A percentile compares a stretch with the other conserved stretches of the same genome.
Conservation (phyloP, 1,140 invertebrate species). For the Aphaenogaster rudis region DNA sequence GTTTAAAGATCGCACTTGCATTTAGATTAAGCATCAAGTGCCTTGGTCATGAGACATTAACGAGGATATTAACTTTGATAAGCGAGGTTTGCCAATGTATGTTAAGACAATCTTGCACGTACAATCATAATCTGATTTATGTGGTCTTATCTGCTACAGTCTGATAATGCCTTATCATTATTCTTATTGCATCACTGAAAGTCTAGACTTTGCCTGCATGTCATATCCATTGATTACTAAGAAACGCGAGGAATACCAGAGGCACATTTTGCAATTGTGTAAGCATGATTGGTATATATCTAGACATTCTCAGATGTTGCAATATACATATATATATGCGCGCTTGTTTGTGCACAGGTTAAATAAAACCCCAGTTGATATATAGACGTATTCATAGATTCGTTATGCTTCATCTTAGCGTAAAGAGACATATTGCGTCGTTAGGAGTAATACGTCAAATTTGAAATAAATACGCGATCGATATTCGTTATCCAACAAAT, state of each 20-base stretch:
- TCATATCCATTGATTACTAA: constrained; percentile 34
- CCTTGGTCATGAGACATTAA: not conserved
- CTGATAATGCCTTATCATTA: not conserved
- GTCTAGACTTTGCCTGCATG: constrained; percentile 28
- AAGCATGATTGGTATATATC: constrained; percentile 14
- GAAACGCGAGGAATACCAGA: not conserved
- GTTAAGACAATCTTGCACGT: not conserved
- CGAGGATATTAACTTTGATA: constrained; percentile 14
- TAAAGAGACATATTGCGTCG: constrained; percentile 36
- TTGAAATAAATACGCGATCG: not conserved
- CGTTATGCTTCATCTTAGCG: constrained; percentile 18
- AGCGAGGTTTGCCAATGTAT: not conserved
- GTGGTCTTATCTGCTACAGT: constrained; percentile 29
- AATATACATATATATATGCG: constrained; percentile 7
- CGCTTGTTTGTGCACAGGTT: constrained; percentile 4
- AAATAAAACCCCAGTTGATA: constrained; percentile 9
- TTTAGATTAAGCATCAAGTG: constrained; percentile 7
- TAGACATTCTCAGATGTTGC: not conserved
- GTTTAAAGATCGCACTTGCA: not conserved
- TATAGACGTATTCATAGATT: constrained; percentile 45
- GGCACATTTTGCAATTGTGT: constrained; percentile 17
- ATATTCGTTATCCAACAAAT: not conserved
- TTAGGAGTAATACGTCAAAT: constrained; percentile 36
- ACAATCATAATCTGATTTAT: constrained; percentile 12
- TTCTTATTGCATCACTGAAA: constrained; percentile 24